These are phyloP conservation scores for Zelleria hepariella DNA, from an alignment of 2,888 invertebrate genomes.

Conservation along the genomic window DNA sequence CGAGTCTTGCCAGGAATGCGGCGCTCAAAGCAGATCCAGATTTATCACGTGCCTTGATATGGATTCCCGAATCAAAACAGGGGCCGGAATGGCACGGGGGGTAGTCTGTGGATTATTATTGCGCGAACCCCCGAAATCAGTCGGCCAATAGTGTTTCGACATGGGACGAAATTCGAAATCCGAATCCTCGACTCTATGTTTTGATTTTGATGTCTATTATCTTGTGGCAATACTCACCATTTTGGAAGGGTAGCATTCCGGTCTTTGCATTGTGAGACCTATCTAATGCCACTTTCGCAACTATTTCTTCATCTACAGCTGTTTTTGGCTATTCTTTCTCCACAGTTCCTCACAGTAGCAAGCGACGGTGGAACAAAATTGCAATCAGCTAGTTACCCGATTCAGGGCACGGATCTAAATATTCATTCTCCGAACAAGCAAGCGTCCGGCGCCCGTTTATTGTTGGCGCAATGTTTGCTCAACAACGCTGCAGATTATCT, in stretches of 20 bases:
- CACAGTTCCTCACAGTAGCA: too few relatives aligned
- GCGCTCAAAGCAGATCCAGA: not conserved
- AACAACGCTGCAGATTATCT: constrained; percentile 1
- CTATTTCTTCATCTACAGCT: too few relatives aligned
- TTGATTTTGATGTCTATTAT: too few relatives aligned
- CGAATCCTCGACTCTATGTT: too few relatives aligned
- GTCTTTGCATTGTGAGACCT: not conserved
- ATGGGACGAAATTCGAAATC: too few relatives aligned
- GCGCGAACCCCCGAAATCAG: too few relatives aligned
- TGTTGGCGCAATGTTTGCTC: constrained; percentile 1
- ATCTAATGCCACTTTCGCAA: too few relatives aligned
- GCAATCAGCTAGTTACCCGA: not conserved
- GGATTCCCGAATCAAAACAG: not conserved
- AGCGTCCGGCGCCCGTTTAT: not conserved
- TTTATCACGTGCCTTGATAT: not conserved
- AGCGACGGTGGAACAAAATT: not conserved
- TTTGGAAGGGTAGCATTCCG: too few relatives aligned
- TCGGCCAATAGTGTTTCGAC: too few relatives aligned
- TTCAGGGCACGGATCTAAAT: not conserved
- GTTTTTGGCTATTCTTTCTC: too few relatives aligned
- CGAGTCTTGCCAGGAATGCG: not conserved
- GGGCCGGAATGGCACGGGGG: not conserved
- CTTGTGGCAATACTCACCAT: too few relatives aligned
- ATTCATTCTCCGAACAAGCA: not conserved
- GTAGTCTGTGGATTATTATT: too few relatives aligned